Evolutionary conservation across 2,888 invertebrate species (phyloP).

Genomic region (Meganola albula): DNA sequence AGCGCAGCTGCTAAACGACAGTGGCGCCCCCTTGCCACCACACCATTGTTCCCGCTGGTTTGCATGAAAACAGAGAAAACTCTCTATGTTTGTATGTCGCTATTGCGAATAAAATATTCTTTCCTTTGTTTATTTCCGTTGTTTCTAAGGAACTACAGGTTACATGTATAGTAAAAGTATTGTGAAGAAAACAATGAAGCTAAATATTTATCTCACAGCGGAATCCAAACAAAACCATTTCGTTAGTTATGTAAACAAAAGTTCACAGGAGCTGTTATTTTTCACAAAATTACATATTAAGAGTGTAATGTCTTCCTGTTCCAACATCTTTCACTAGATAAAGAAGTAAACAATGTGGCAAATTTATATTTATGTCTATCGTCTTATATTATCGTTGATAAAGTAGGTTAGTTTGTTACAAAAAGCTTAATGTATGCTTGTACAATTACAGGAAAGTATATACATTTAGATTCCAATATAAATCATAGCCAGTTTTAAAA

Average conservation of each 20-base stretch:
- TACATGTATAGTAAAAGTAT: slow-evolving; percentile 60
- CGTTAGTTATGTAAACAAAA: slow-evolving; percentile 33
- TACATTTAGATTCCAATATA: too few species aligned
- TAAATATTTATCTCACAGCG: slow-evolving; percentile 35
- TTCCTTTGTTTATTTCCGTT: slow-evolving; percentile 60
- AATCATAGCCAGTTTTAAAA: too few species aligned
- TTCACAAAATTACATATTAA: slow-evolving; percentile 21
- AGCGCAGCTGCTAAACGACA: slow-evolving; percentile 42
- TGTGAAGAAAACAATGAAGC: slow-evolving; percentile 55
- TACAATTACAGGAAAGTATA: too few species aligned
- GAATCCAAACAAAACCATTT: slow-evolving; percentile 34
- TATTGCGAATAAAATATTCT: slow-evolving; percentile 67
- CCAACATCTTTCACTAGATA: slow-evolving; percentile 2
- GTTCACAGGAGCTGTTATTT: slow-evolving; percentile 24
- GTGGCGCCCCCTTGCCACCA: slow-evolving; percentile 37
- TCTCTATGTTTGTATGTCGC: slow-evolving; percentile 66
- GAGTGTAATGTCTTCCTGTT: slow-evolving; percentile 24
- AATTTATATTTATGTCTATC: too few species aligned
- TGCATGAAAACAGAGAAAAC: slow-evolving; percentile 69
- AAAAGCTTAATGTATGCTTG: too few species aligned
- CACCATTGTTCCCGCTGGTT: slow-evolving; percentile 65
- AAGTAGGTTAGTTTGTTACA: too few species aligned
- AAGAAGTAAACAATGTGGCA: neutral
- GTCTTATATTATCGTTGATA: too few species aligned
- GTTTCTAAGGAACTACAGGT: slow-evolving; percentile 53